phyloP scores from a whole-genome alignment of 2,113 vertebrate species.

The Geococcyx californianus region DNA sequence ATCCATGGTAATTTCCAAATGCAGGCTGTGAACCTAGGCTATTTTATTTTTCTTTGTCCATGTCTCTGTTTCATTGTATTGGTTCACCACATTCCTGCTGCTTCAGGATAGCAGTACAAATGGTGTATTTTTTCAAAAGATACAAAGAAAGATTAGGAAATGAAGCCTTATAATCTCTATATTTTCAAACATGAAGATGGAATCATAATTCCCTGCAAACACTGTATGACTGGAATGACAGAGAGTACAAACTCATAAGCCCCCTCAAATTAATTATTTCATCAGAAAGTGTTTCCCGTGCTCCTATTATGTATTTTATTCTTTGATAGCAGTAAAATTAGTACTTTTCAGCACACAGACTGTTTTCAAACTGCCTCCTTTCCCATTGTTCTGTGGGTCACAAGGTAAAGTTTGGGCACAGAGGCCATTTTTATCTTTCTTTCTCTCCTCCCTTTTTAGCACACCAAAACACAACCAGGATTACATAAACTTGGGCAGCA shows the following conservation, averaged over 20 bases:
- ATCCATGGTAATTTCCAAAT: background rate
- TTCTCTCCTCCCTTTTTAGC: background rate
- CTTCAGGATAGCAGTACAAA: background rate
- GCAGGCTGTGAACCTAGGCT: background rate
- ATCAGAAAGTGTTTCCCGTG: background rate
- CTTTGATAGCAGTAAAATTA: background rate
- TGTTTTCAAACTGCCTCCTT: background rate
- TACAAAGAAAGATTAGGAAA: background rate
- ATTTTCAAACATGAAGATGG: background rate
- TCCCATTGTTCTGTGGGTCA: fast-evolving
- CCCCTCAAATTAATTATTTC: slow-evolving; percentile 4
- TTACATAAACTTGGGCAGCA: background rate
- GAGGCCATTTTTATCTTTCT: background rate
- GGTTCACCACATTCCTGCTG: background rate
- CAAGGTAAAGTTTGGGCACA: background rate
- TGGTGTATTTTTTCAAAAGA: background rate
- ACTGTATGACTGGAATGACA: background rate
- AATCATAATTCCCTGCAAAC: background rate
- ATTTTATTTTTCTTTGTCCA: background rate
- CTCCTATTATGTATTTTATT: background rate
- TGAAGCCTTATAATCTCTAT: background rate
- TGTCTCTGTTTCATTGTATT: background rate
- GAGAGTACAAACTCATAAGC: background rate
- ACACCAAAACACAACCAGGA: background rate
- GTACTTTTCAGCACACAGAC: background rate